Base-by-base conservation (phyloP, 92 coral and sea anemone genomes). In the Porites rus region DNA sequence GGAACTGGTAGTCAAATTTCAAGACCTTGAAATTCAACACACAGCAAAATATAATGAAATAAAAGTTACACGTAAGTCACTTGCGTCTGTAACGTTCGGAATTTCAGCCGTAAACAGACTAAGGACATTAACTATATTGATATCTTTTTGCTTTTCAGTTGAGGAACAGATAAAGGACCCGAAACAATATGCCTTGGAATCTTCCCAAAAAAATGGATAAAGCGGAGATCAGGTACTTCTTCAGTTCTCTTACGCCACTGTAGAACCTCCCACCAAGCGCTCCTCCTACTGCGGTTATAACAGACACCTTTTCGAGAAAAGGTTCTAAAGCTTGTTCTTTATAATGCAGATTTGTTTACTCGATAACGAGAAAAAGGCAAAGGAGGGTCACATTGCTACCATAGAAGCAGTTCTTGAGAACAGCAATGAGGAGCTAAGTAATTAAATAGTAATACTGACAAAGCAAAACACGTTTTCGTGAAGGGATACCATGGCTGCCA, bases 1-100 rank as follows among this genome's bases (percentile, higher is more conserved):
- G 99, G 98, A 97, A 84, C 75, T 97, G 93, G 97, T 97, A 0
- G 93, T 91, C 60, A 95, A 93, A 70, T 97, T 97, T 83, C 99
- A 92, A 84, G 97, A 93, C 65, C 88, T 97, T 83, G 90, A 97
- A 82, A 97, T 97, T 82, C 92, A 88, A 52, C 99, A 97, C 74
- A 90, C 94, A 22, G 85, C 93, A 58, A 97, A 88, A 72, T 79
- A 90, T 85, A 89, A 91, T 69, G 94, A 93, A 72, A 93, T 97
- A 91, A 89, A 95, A 71, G 83, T 53, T 59, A 90, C 88, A 65
- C 71, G 99, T 95, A 87, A 95, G 98, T 86, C 20, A 4, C 5
- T 24, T 6, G 20, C 51, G 22, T 38, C 21, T 14, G 46, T 38
- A 38, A 38, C 46, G 46, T 38, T 38, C 6, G 46, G 46, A 38